Evolutionary conservation across 2,113 vertebrate genomes (phyloP).

Genomic region (Clarias gariepinus): DNA sequence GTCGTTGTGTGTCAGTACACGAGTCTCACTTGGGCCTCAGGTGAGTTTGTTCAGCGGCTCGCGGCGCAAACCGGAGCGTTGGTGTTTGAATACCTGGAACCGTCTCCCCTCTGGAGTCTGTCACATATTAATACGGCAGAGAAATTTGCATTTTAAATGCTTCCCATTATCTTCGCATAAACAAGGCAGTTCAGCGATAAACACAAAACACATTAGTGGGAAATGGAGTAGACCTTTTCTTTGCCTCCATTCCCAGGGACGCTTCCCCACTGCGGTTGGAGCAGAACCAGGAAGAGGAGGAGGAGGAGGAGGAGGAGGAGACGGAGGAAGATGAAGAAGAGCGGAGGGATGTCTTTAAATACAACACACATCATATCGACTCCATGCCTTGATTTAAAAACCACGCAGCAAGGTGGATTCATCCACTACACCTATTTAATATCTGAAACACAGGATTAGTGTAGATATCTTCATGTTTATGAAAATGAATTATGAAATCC

Average conservation of each 20-base stretch:
- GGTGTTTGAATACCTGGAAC: background rate
- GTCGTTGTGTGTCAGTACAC: background rate
- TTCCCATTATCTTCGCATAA: slow-evolving; percentile 30
- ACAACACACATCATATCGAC: background rate
- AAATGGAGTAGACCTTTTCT: slow-evolving; percentile 21
- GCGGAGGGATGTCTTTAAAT: background rate
- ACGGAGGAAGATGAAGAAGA: background rate
- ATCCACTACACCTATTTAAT: background rate
- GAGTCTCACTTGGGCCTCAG: slow-evolving; percentile 1
- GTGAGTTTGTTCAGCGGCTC: background rate
- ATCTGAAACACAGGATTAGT: background rate
- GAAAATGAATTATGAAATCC: background rate
- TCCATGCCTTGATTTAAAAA: background rate
- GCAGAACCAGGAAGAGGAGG: background rate
- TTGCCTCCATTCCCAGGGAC: background rate
- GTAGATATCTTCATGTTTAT: background rate
- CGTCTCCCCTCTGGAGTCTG: slow-evolving; percentile 3
- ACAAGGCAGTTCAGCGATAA: slow-evolving; percentile 21
- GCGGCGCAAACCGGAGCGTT: background rate
- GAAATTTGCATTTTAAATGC: slow-evolving; percentile 44
- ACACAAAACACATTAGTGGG: slow-evolving; percentile 5
- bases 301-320: background rate
- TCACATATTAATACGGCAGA: slow-evolving; percentile 23
- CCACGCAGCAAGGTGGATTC: background rate
- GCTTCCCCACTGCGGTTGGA: background rate